Evolutionary conservation across 2,888 invertebrate genomes (phyloP).

Genomic region (Celastrina argiolus): DNA sequence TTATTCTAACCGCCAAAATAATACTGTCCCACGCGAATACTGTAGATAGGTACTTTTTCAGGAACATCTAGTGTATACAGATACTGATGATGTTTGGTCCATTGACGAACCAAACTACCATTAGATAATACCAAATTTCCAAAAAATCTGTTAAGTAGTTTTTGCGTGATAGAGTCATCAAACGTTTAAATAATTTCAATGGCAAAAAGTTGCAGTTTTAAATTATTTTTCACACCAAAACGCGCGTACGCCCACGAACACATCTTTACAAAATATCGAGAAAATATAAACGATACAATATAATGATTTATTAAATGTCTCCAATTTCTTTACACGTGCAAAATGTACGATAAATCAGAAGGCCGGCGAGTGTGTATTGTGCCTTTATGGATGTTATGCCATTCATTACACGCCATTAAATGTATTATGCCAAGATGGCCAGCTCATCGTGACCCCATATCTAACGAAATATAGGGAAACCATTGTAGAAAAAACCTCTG

Average conservation of each 20-base stretch:
- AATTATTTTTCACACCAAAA: background rate
- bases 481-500: background rate
- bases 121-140: too few species aligned
- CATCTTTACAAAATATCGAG: background rate
- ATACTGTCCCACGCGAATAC: too few species aligned
- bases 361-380: conserved; percentile 66
- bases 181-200: too few species aligned
- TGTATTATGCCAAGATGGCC: conserved; percentile 67
- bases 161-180: too few species aligned
- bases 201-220: too few species aligned
- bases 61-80: too few species aligned
- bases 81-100: too few species aligned
- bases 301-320: conserved; percentile 7
- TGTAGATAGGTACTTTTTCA: too few species aligned
- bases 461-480: background rate
- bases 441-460: conserved; percentile 39
- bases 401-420: conserved; percentile 78
- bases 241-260: background rate
- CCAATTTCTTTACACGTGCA: conserved; percentile 6
- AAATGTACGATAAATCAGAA: conserved; percentile 9
- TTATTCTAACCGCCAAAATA: too few species aligned
- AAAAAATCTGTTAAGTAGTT: too few species aligned
- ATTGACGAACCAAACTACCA: too few species aligned
- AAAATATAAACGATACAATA: background rate
- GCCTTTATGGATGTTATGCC: conserved; percentile 75